These are phyloP conservation scores for Gambusia affinis DNA, from an alignment of 2,113 vertebrate genomes.

Conservation along the genomic window DNA sequence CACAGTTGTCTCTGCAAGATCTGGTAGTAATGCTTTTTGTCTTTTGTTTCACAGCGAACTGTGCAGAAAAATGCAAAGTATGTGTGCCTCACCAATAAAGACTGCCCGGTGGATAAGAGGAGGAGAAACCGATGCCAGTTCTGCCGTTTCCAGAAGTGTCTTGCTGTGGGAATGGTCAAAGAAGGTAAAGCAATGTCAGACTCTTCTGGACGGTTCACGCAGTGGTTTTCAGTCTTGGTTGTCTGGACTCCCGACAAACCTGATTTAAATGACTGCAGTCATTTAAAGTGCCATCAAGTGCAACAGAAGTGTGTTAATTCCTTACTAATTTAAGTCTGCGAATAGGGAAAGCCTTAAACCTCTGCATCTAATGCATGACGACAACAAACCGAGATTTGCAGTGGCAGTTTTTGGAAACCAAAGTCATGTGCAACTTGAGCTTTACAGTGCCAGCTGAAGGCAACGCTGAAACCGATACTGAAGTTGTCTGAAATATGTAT, in stretches of 20 bases:
- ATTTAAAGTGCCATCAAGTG: too few relatives aligned
- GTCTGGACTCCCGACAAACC: too few relatives aligned
- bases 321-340: too few relatives aligned
- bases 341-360: too few relatives aligned
- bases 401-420: constrained; percentile 53
- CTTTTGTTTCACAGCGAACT: constrained; percentile 83
- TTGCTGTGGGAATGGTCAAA: constrained; percentile 95
- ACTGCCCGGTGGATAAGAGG: constrained; percentile 96
- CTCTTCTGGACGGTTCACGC: constrained; percentile 22
- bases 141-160: constrained; percentile 97
- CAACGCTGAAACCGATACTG: constrained; percentile 42
- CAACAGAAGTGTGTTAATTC: too few relatives aligned
- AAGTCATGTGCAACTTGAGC: constrained; percentile 51
- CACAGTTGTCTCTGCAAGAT: background rate
- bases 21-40: constrained; percentile 7
- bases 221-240: too few relatives aligned
- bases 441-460: constrained; percentile 45
- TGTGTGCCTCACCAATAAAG: constrained; percentile 94
- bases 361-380: background rate
- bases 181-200: constrained; percentile 84
- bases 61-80: constrained; percentile 98
- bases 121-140: constrained; percentile 95
- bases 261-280: too few relatives aligned
- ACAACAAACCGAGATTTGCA: constrained; percentile 16
- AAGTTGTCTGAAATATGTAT: constrained; percentile 24